Evolutionary conservation across 2,113 vertebrate species (phyloP).

Genomic region (Heterochromis multidens): DNA sequence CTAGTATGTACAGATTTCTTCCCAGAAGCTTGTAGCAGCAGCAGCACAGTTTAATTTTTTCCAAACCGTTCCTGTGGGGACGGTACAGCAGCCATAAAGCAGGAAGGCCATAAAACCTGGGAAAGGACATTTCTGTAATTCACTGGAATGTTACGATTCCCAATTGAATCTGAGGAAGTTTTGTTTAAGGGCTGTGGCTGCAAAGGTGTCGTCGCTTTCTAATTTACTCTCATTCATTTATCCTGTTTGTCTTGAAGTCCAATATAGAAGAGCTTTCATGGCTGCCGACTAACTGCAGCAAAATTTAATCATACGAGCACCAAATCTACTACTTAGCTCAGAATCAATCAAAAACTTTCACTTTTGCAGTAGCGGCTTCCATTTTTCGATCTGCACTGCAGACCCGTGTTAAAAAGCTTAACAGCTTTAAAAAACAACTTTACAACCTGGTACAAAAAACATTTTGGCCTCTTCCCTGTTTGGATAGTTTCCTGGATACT

Average conservation of each 20-base stretch:
- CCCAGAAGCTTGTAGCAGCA: neutral
- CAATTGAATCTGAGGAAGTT: constrained; percentile 4
- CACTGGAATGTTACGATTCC: constrained; percentile 50
- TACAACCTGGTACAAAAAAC: too few relatives aligned
- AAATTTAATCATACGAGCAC: neutral
- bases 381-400: neutral
- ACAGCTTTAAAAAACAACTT: neutral
- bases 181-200: constrained; percentile 1
- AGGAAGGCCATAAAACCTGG: constrained; percentile 17
- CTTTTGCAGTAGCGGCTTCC: neutral
- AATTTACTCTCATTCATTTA: constrained; percentile 29
- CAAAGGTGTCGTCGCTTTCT: neutral
- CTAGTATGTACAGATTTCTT: neutral
- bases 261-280: neutral
- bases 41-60: constrained; percentile 19
- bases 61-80: constrained; percentile 37
- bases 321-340: neutral
- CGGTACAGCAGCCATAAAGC: constrained; percentile 20
- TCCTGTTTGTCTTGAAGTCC: constrained; percentile 24
- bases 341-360: neutral
- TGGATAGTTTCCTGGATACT: neutral
- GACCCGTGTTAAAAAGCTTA: neutral
- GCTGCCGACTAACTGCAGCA: too few relatives aligned
- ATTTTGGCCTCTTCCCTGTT: too few relatives aligned
- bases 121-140: constrained; percentile 54